Base-by-base conservation (phyloP, 2,797 vertebrate species). In the Lophius americanus region DNA sequence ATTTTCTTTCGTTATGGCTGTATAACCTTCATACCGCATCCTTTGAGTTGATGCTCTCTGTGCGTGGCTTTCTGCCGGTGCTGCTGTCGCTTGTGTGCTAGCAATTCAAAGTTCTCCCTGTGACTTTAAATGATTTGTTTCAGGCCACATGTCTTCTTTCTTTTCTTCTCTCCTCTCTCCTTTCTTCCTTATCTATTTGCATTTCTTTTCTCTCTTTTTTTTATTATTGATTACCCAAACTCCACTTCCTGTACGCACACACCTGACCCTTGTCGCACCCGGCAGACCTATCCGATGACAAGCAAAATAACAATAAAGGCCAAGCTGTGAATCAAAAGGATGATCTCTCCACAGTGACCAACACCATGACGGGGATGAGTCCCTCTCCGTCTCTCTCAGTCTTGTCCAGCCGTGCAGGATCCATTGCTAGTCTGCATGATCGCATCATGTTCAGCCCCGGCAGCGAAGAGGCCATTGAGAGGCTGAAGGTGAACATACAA, bases 271-370 rank as follows among this genome's bases (percentile, higher is more conserved):
- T 32, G 42, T n/a, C 59, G 79, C 44, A 38, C 73, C 83, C 11
- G 68, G 89, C 91, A 96, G 96, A 96, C 89, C 60, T 93, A 84
- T 95, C 94, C 85, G 92, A 96, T 95, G 87, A 93, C 94, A 94
- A 94, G 94, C 96, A 96, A 94, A 95, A 94, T 95, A 95, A 95
- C 89, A 88, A 86, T 93, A 93, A 86, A 89, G 84, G 81, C 88
- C 92, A 92, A 92, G 88, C 90, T 92, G 89, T 95, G 94, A 96
- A 92, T 94, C 93, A 94, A 92, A 94, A 88, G 86, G 95, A 93
- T 96, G 94, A 95, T 98, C 93, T 98, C 94, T 98, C 95, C 96
- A 96, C 96, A 98, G 97, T 98, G 95, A 97, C 96, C 94, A 97
- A 98, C 60, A 94, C 96, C 84, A 96, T 97, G 81, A 96, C 96